Evolutionary conservation across 2,888 invertebrate species (phyloP).

Genomic region (Harpagoxenus sublaevis): DNA sequence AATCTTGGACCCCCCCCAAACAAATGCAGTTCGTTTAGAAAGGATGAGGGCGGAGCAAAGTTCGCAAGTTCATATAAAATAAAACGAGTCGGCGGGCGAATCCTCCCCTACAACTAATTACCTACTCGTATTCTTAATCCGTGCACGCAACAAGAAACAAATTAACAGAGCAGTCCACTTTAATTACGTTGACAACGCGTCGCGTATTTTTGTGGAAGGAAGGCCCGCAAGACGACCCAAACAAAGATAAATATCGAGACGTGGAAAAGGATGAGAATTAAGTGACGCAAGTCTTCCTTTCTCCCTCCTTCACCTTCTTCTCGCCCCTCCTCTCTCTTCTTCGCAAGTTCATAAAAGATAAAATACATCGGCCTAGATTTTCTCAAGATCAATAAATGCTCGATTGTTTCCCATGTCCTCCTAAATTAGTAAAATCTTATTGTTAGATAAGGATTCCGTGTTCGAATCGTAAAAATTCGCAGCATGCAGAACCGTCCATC

Average conservation of each 20-base stretch:
- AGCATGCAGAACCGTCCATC: not conserved
- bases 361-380: not conserved
- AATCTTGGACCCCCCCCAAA: conserved; percentile 2
- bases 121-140: conserved; percentile 13
- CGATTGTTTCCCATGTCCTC: not conserved
- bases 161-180: conserved; percentile 21
- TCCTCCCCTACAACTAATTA: conserved; percentile 2
- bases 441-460: not conserved
- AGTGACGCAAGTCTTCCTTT: not conserved
- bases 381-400: conserved; percentile 16
- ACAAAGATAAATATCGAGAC: conserved; percentile 37
- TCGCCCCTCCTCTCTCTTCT: not conserved
- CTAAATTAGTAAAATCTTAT: conserved; percentile 30
- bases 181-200: conserved; percentile 24
- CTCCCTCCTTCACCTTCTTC: not conserved
- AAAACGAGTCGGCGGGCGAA: not conserved
- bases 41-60: not conserved
- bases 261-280: conserved; percentile 10
- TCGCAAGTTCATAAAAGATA: conserved; percentile 26
- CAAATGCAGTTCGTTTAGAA: not conserved
- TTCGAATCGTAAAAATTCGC: not conserved
- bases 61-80: conserved; percentile 20
- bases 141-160: conserved; percentile 30
- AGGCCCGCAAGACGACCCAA: not conserved
- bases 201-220: conserved; percentile 2